Conservation (phyloP, 2,113 vertebrate species). For the Lagopus leucura region DNA sequence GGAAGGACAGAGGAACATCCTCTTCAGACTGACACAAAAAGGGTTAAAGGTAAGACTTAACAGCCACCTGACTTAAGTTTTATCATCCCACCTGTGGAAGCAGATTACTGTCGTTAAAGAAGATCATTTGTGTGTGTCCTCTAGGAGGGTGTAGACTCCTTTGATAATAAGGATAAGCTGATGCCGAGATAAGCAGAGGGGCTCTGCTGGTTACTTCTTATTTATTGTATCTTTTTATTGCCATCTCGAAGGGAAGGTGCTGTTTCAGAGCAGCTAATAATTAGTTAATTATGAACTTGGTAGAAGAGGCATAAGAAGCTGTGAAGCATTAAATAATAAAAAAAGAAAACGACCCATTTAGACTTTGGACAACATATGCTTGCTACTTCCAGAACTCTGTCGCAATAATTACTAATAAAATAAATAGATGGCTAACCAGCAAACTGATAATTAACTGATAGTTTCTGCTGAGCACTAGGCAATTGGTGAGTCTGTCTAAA, state of each 20-base stretch:
- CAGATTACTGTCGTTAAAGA: constrained; percentile 78
- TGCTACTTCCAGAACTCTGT: constrained; percentile 78
- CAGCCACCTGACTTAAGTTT: constrained; percentile 56
- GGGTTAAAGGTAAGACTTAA: constrained; percentile 66
- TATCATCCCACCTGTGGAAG: constrained; percentile 72
- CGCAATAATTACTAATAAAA: constrained; percentile 90
- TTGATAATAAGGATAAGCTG: constrained; percentile 87
- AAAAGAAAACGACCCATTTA: constrained; percentile 73
- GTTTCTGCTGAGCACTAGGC: constrained; percentile 82
- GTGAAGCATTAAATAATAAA: constrained; percentile 81
- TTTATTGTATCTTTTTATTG: constrained; percentile 85
- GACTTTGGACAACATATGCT: constrained; percentile 83
- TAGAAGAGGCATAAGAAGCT: constrained; percentile 76
- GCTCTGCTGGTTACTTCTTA: constrained; percentile 80
- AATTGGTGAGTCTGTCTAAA: constrained; percentile 69
- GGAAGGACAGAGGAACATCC: background rate
- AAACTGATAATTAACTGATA: constrained; percentile 89
- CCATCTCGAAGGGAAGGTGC: constrained; percentile 80
- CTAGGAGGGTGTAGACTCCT: constrained; percentile 67
- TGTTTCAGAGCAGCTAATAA: constrained; percentile 84
- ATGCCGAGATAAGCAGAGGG: constrained; percentile 79
- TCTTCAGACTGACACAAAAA: constrained; percentile 8
- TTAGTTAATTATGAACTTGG: constrained; percentile 89
- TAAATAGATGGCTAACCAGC: constrained; percentile 88
- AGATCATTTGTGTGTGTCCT: constrained; percentile 65